These are phyloP conservation scores for Garrulus glandarius DNA, from an alignment of 2,797 vertebrate species.

Conservation along the genomic window DNA sequence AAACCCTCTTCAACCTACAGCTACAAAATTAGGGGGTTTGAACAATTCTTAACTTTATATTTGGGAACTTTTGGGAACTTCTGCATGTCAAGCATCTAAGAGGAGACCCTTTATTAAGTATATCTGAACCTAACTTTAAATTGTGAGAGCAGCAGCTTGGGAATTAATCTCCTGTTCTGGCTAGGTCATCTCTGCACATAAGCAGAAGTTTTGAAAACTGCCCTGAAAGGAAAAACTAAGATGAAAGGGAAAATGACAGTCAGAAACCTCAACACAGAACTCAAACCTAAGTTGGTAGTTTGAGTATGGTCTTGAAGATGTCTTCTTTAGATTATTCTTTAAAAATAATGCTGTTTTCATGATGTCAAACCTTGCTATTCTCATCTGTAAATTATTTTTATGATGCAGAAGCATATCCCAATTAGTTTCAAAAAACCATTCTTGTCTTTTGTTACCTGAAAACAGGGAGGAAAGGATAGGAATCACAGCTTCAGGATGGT, in stretches of 20 bases:
- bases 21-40: rapidly evolving
- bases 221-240: background rate
- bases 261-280: background rate
- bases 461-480: background rate
- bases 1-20: background rate
- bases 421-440: background rate
- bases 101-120: background rate
- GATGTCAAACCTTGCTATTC: background rate
- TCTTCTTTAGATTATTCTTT: background rate
- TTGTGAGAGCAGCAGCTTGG: background rate
- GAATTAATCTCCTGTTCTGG: background rate
- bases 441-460: background rate
- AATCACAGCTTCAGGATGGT: background rate
- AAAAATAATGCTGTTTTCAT: background rate
- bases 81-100: background rate
- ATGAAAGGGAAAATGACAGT: background rate
- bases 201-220: background rate
- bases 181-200: background rate
- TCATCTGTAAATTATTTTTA: background rate
- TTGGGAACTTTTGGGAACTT: background rate
- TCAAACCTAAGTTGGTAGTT: background rate
- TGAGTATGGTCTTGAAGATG: background rate
- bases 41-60: background rate
- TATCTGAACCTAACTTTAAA: background rate
- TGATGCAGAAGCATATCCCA: background rate